Base-by-base conservation (phyloP, 2,797 vertebrate genomes). In the Gadopsis bispinosus region DNA sequence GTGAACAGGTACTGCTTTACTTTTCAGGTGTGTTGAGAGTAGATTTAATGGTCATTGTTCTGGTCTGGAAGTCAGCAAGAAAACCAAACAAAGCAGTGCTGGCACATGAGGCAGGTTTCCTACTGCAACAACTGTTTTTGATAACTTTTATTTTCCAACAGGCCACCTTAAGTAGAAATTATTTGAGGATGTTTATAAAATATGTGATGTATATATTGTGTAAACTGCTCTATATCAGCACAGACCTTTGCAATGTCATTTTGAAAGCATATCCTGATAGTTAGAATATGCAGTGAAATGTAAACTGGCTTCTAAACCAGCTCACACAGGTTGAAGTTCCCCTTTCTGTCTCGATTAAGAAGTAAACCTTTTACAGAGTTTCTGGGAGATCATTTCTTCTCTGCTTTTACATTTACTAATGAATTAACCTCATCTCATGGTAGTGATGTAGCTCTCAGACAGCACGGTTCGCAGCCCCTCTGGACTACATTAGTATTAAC, bases 191-290 rank as follows among this genome's bases (percentile, higher is more conserved):
- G 70, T 91, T 90, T 89, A 89, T 92, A 86, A 39, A 84, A 81
- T 89, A 87, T 77, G 37, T 91, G 77, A 79, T 91, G 88, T 92
- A 91, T 68, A 93, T 90, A 91, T 69, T 83, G 78, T 91, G 74
- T 90, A 85, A 90, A 87, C 84, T 83, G 81, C 77, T 91, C 82
- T 79, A 69, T 88, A 81, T 88, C 79, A 68, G 79, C 83, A 85
- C 87, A 85, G 85, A 88, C 67, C 74, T 85, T 88, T 90, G 86
- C 78, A 80, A 73, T 73, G 73, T 85, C 35, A 29, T 77, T 86
- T 82, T 84, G 73, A 86, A 86, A 85, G 83, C 83, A 75, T 83
- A 80, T 85, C 75, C 58, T 81, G 16, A 80, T 61, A 22, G 61
- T 65, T 69, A 74, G 63, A 81, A 76, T 71, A 83, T 88, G 78